Evolutionary conservation across 2,888 invertebrate genomes (phyloP).

Genomic region (Oxycera nigricornis): DNA sequence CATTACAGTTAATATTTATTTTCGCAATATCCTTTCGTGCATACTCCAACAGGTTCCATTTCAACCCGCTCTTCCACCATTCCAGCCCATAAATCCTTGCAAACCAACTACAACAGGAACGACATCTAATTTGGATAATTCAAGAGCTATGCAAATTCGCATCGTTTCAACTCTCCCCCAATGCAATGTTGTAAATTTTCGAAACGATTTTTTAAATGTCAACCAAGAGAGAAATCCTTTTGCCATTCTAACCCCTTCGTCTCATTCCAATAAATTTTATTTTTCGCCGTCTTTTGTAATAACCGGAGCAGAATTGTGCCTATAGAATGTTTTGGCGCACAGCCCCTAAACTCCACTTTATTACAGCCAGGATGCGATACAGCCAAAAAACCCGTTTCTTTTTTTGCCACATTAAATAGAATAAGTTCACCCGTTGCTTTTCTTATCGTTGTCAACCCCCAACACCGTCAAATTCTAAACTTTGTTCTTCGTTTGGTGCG

Average conservation of each 20-base stretch:
- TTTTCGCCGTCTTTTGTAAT: slow-evolving; percentile 31
- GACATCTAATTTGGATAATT: slow-evolving; percentile 24
- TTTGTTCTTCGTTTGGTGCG: slow-evolving; percentile 27
- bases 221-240: slow-evolving; percentile 33
- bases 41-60: no score
- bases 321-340: slow-evolving; percentile 31
- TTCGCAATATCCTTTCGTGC: no score
- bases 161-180: not conserved
- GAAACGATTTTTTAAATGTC: slow-evolving; percentile 40
- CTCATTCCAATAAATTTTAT: not conserved
- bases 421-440: slow-evolving; percentile 9
- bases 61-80: no score
- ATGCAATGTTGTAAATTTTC: slow-evolving; percentile 27
- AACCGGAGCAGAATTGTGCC: slow-evolving; percentile 41
- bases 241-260: slow-evolving; percentile 39
- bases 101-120: not conserved
- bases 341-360: not conserved
- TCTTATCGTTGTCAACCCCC: not conserved
- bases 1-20: no score
- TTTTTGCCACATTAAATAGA: not conserved
- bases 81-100: not conserved
- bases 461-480: not conserved
- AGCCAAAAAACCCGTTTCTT: slow-evolving; percentile 8
- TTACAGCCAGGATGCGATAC: not conserved
- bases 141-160: slow-evolving; percentile 22